Base-by-base conservation (phyloP, 2,888 invertebrate genomes). In the Agonum fuliginosum region DNA sequence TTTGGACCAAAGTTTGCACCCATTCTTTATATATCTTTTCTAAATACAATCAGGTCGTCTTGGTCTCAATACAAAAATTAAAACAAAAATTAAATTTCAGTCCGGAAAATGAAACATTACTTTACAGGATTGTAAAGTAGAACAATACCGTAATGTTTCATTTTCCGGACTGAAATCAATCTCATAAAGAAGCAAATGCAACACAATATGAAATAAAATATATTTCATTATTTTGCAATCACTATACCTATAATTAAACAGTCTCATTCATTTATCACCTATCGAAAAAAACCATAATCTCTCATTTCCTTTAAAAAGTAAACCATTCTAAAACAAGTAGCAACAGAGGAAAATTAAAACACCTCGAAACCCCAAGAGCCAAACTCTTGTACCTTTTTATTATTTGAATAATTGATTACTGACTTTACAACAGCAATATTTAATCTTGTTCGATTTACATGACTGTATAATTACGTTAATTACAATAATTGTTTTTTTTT, bases 401-500 rank as follows among this genome's bases (percentile, higher is more conserved):
- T 72, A 54, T 48, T 54, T 43, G 43, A 43, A 58, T 73, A 73
- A 73, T 73, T 73, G 73, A 73, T 73, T 73, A 73, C 43, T 12
- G 8, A 62, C 58, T 73, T 54, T 71, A 6, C 27, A 24, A 24
- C 20, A 51, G 71, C 30, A 51, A 34, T 71, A 51, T 71, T 71
- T 71, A 71, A 19, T 54, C 41, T 73, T 73, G 24, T 73, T 51
- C 41, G 5, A n/a, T 58, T 27, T 24, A 46, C 27, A 65, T 65
- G 43, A 65, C 27, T 75, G 34, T 51, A 19, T 65, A 75, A 75
- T 75, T 75, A 75, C 20, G 6, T 17, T 75, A 17, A 75, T 75
- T 75, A 65, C 17, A 75, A 75, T 75, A 65, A 75, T 75, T 73
- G 62, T 22, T 73, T 73, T 73, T 73, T 73, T 73, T 65, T 22